A percentile compares a stretch with the other conserved stretches of the same genome.
phyloP scores from a whole-genome alignment of 1,140 invertebrate genomes.

The Drosophila cardini region DNA sequence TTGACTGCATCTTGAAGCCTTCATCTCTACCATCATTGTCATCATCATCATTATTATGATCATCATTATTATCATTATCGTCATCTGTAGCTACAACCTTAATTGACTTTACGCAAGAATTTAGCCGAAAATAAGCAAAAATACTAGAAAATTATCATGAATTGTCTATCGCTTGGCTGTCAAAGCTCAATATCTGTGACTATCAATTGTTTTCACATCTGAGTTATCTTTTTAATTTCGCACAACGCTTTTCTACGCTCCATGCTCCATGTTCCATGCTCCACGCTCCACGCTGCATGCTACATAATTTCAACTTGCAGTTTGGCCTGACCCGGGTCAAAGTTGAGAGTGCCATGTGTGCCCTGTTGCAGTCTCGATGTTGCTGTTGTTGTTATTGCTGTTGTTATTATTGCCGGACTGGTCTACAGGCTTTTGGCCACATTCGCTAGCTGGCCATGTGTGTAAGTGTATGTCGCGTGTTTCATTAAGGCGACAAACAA shows the following conservation, averaged over 20 bases:
- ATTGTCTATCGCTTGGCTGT: conserved; percentile 75
- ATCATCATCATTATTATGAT: conserved; percentile 8
- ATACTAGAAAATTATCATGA: conserved; percentile 61
- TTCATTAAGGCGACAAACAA: conserved; percentile 83
- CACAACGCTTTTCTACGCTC: conserved; percentile 29
- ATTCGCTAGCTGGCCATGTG: conserved; percentile 31
- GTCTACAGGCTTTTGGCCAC: conserved; percentile 33
- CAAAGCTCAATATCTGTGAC: conserved; percentile 82
- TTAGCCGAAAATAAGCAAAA: conserved; percentile 16
- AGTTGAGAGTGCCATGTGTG: conserved; percentile 69
- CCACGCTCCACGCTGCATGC: conserved; percentile 40
- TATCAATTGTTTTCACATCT: conserved; percentile 83
- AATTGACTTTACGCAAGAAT: conserved; percentile 72
- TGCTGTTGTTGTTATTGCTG: conserved; percentile 5
- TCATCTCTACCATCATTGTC: conserved; percentile 28
- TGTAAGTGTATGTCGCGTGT: conserved; percentile 74
- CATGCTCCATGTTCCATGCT: conserved; percentile 17
- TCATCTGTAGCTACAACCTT: conserved; percentile 50
- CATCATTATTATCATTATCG: conserved; percentile 17
- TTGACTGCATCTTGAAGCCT: conserved; percentile 52
- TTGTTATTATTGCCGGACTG: conserved; percentile 31
- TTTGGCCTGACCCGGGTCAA: conserved; percentile 77
- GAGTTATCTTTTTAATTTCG: conserved; percentile 79
- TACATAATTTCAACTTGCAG: conserved; percentile 75
- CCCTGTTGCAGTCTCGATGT: conserved; percentile 19